These are phyloP conservation scores for Antedon bifida DNA, from an alignment of 35 echinoderm and acorn worm species.

Conservation along the genomic window DNA sequence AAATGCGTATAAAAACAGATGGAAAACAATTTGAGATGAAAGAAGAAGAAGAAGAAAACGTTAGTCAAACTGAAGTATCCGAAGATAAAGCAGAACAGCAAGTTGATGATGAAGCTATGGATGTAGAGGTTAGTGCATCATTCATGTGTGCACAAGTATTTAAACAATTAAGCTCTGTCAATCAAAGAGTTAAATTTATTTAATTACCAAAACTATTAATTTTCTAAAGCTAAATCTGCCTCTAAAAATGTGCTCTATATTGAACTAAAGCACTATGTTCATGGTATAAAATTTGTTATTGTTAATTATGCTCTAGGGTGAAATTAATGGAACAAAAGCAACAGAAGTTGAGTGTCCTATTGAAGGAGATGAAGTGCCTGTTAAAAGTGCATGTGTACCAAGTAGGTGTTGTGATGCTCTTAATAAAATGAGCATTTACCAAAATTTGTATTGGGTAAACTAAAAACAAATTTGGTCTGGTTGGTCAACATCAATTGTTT, in stretches of 20 bases:
- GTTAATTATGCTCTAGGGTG: background rate
- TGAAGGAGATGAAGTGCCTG: conserved; percentile 27
- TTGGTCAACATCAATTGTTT: too few relatives aligned
- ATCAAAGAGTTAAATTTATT: too few relatives aligned
- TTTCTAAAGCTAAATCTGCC: too few relatives aligned
- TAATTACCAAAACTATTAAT: too few relatives aligned
- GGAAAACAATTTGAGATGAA: conserved; percentile 76
- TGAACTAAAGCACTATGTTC: too few relatives aligned
- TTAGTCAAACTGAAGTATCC: background rate
- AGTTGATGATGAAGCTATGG: conserved; percentile 2
- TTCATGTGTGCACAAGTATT: too few relatives aligned
- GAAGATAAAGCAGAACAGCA: conserved; percentile 20
- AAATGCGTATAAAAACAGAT: conserved; percentile 84
- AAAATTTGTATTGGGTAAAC: too few relatives aligned
- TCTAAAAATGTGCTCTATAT: too few relatives aligned
- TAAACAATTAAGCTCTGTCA: too few relatives aligned
- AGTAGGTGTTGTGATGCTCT: conserved; percentile 15
- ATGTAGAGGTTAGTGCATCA: conserved; percentile 8
- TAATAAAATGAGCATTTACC: too few relatives aligned
- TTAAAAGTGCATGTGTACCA: conserved; percentile 40
- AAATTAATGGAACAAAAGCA: background rate
- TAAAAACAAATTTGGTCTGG: too few relatives aligned
- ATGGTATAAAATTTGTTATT: background rate
- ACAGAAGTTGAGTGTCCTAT: background rate
- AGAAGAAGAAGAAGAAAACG: conserved; percentile 7